Evolutionary conservation across 2,888 invertebrate genomes (phyloP), one percentile per base, ranked within the genome.

Genomic region (Drosophila yooni): DNA sequence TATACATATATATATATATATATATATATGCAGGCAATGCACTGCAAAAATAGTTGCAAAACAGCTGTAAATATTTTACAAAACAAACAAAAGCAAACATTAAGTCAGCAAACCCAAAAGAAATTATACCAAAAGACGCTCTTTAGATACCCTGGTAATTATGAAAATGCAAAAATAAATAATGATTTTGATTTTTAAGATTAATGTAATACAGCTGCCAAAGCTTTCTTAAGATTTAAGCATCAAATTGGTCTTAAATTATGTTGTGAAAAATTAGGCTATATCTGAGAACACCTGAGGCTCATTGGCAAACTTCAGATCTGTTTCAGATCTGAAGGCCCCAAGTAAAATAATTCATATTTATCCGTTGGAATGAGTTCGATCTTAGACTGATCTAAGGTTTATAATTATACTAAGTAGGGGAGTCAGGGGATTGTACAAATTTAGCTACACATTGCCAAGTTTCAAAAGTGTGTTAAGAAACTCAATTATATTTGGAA

Each of bases 1-100:
- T n/a, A 46, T 15, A 57, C 18, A 15, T 27, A n/a, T 4, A 40
- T 2, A 43, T 6, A 11, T 13, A 13, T 13, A 13, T 7, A 46
- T 21, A 21, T 21, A 21, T 21, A 21, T 13, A 21, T 61, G 18
- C n/a, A 33, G 34, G 53, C 56, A 70, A 56, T 36, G 74, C 56
- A 46, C 53, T 61, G 73, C 66, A 48, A 63, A 81, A 81, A 74
- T 81, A 79, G 78, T 70, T 74, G 67, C 57, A 70, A 81, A 46
- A 81, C 73, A 64, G 81, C 70, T 79, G 65, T 73, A 77, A 77
- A 67, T 66, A 21, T 57, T 61, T 77, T 43, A 61, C 50, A 67
- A 67, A 18, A 29, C 7, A 56, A 57, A 54, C 50, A 64, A 61
- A 57, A 63, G 29, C 59, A 62, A 62, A 36, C 40, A 31, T 36